Conservation (phyloP, 2,888 invertebrate species). For the Drosophila anomelani region DNA sequence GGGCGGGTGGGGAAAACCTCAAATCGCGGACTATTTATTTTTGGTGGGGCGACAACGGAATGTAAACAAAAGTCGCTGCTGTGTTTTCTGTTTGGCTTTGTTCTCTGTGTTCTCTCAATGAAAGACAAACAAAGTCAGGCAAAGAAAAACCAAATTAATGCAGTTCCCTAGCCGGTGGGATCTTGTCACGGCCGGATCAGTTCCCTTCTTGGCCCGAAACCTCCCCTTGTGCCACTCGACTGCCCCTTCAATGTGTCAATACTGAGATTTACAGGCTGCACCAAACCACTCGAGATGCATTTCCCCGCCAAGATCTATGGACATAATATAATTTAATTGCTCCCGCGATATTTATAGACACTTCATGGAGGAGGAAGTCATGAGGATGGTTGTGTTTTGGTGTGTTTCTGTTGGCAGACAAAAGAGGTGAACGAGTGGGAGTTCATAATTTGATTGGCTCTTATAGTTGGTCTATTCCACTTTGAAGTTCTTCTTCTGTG, state of each 20-base stretch:
- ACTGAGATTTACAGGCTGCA: slow-evolving; percentile 59
- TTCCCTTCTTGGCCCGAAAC: not conserved
- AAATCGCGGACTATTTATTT: slow-evolving; percentile 34
- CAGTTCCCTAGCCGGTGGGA: slow-evolving; percentile 64
- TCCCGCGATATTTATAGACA: slow-evolving; percentile 44
- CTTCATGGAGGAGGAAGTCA: slow-evolving; percentile 42
- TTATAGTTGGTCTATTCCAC: slow-evolving; percentile 6
- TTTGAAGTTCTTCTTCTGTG: slow-evolving; percentile 31
- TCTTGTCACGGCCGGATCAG: slow-evolving; percentile 69
- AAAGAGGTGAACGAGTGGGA: slow-evolving; percentile 51
- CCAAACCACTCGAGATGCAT: slow-evolving; percentile 69
- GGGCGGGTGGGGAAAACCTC: slow-evolving; percentile 34
- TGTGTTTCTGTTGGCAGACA: slow-evolving; percentile 9
- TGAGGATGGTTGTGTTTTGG: slow-evolving; percentile 13
- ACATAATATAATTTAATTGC: slow-evolving; percentile 76
- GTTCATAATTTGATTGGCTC: slow-evolving; percentile 65
- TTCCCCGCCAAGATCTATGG: slow-evolving; percentile 55
- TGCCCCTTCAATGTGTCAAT: slow-evolving; percentile 60
- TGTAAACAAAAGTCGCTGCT: slow-evolving; percentile 47
- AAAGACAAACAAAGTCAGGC: slow-evolving; percentile 33
- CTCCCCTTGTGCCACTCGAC: slow-evolving; percentile 13
- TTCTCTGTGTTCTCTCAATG: slow-evolving; percentile 10
- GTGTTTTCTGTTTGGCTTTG: slow-evolving; percentile 31
- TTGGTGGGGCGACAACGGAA: slow-evolving; percentile 21
- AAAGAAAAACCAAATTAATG: slow-evolving; percentile 58